These are phyloP conservation scores for Brachionus asplanchnoidis DNA, from an alignment of 1,140 invertebrate species.

Conservation along the genomic window DNA sequence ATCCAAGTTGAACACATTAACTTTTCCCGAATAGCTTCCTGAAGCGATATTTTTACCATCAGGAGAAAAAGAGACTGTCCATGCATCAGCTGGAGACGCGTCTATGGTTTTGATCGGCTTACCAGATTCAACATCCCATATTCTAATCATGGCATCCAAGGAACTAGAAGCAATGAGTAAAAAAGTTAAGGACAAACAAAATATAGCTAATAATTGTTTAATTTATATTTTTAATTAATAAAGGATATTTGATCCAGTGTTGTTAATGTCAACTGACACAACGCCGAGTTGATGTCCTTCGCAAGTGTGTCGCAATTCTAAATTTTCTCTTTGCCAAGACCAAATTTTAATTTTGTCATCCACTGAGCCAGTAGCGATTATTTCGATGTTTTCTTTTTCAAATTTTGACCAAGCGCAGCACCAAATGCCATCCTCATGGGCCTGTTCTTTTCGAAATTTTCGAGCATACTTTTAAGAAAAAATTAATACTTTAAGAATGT, in stretches of 20 bases:
- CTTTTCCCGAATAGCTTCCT: slow-evolving; percentile 83
- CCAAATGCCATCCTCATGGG: slow-evolving; percentile 42
- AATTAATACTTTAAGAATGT: background rate
- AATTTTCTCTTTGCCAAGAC: slow-evolving; percentile 65
- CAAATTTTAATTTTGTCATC: slow-evolving; percentile 82
- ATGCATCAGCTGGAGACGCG: slow-evolving; percentile 83
- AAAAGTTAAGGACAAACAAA: background rate
- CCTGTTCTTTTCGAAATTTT: slow-evolving; percentile 38
- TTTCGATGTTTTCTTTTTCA: slow-evolving; percentile 33
- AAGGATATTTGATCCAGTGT: slow-evolving; percentile 74
- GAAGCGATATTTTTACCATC: slow-evolving; percentile 87
- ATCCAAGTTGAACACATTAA: slow-evolving; percentile 83
- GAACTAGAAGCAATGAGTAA: slow-evolving; percentile 84
- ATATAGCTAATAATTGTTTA: background rate
- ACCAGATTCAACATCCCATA: slow-evolving; percentile 83
- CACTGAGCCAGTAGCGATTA: slow-evolving; percentile 73
- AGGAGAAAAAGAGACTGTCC: slow-evolving; percentile 89
- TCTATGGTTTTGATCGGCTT: slow-evolving; percentile 80
- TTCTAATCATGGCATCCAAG: slow-evolving; percentile 79
- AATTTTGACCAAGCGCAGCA: slow-evolving; percentile 30
- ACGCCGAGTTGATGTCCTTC: slow-evolving; percentile 88
- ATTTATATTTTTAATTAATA: slow-evolving; percentile 47
- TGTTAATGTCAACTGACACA: slow-evolving; percentile 83
- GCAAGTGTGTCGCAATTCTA: slow-evolving; percentile 73
- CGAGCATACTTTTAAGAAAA: slow-evolving; percentile 11